Evolutionary conservation across 1,140 invertebrate genomes (phyloP), one percentile per base, ranked within the genome.

Genomic region (Temnothorax curvispinosus): DNA sequence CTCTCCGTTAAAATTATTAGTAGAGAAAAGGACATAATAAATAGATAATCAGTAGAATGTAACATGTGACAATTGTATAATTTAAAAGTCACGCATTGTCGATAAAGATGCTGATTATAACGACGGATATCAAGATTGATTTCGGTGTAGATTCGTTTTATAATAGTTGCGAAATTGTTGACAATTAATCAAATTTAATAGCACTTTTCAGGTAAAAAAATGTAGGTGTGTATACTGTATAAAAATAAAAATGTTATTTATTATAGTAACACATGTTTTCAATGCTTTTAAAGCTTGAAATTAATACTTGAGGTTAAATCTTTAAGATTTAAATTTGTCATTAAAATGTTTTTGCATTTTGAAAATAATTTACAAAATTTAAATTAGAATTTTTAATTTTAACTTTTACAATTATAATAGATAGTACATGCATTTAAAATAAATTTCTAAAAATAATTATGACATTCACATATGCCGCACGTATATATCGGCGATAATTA

Each of bases 81-180:
- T 81, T 47, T 13, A 58, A 58, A 72, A 58, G 13, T 67, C 5
- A 7, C 15, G 9, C n/a, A 7, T 52, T 54, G n/a, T 6, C 5
- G 21, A 60, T 72, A 44, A 69, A 8, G 1, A 72, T 72, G 15
- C 7, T 81, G 69, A 81, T 81, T 71, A n/a, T 15, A 47, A 81
- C 11, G 15, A 72, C 21, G 18, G 1, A 80, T 56, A 9, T 44
- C 3, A 81, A 8, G 27, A 21, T 56, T 15, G 18, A 56, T 82
- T 56, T 44, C 1, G 21, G 11, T 1, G 52, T 54, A 27, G 21
- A 71, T 32, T 64, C 8, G 2, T 11, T 11, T 11, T 58, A 44
- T 72, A 21, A 18, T 13, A 50, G 8, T 44, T 15, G 7, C 13
- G 2, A 27, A 41, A 44, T 81, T 71, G 2, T 69, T 41, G 35